Base-by-base conservation (phyloP, 2,888 invertebrate genomes). In the Zele albiditarsus region DNA sequence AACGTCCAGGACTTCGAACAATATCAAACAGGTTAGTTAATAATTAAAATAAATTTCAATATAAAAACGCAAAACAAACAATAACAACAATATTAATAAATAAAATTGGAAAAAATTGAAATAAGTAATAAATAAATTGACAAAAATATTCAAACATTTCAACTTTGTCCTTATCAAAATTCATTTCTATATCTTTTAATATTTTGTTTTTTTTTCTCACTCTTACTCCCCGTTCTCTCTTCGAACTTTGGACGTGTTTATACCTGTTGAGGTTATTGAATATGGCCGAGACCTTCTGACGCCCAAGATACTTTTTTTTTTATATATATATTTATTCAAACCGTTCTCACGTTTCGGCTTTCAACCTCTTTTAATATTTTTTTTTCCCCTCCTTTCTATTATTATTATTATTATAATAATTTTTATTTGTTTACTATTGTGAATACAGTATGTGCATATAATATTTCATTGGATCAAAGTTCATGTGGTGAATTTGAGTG, bases 21-120 rank as follows among this genome's bases (percentile, higher is more conserved):
- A 93, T 95, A 83, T 95, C 95, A 75, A 95, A 95, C 91, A 92
- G 94, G 94, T 94, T 90, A 90, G 91, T 81, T 31, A 8, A 63
- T 31, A n/a, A n/a, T n/a, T 6, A 27, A 27, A 27, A 33, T 20
- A n/a, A 49, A 62, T 20, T 38, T 12, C 28, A 89, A 42, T 76
- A 82, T 81, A 80, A 82, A 68, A 82, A 82, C 71, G 69, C 23
- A 23, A 33, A 42, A 10, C 14, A 31, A 63, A 63, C 28, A 49
- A 62, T 23, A 31, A 16, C n/a, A 46, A 62, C 25, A 28, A 38
- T 57, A 1, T n/a, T 38, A 67, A 46, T 33, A 28, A 60, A 38
- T 28, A 33, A 62, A 63, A 4, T 42, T 65, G 12, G 23, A 46
- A 42, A 12, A 38, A 38, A 2, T 8, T 38, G 4, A 12, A 38